Evolutionary conservation across 2,113 vertebrate genomes (phyloP).

Genomic region (Thunnus maccoyii): DNA sequence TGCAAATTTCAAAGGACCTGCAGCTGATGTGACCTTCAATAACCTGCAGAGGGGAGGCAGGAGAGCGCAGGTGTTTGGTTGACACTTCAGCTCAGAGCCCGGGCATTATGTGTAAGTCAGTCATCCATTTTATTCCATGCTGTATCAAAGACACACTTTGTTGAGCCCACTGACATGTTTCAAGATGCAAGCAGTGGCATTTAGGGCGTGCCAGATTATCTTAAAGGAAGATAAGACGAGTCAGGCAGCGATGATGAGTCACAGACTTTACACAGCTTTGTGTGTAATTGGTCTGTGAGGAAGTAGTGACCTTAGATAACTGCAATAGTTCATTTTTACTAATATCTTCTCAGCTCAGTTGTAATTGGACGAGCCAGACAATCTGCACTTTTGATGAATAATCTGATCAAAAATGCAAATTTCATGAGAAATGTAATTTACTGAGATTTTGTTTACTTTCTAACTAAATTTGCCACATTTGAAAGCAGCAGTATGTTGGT

Average conservation of each 20-base stretch:
- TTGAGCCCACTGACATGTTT: slow-evolving; percentile 42
- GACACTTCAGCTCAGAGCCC: slow-evolving; percentile 29
- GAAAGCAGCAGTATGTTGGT: slow-evolving; percentile 34
- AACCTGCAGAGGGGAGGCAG: slow-evolving; percentile 21
- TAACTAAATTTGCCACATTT: slow-evolving; percentile 2
- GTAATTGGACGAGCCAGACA: slow-evolving; percentile 3
- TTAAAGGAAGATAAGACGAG: slow-evolving; percentile 54
- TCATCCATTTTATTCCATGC: slow-evolving; percentile 48
- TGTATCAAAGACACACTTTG: slow-evolving; percentile 45
- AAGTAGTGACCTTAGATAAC: slow-evolving; percentile 52
- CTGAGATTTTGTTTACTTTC: not conserved
- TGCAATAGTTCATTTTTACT: slow-evolving; percentile 34
- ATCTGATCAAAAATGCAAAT: slow-evolving; percentile 36
- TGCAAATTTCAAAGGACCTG: slow-evolving; percentile 19
- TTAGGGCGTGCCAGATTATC: slow-evolving; percentile 56
- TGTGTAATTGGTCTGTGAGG: slow-evolving; percentile 39
- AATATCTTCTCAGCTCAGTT: slow-evolving; percentile 9
- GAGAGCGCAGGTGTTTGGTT: slow-evolving; percentile 31
- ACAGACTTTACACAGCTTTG: slow-evolving; percentile 38
- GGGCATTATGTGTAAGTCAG: slow-evolving; percentile 31
- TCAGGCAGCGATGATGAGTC: slow-evolving; percentile 48
- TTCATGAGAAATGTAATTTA: not conserved
- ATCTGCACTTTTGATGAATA: slow-evolving; percentile 11
- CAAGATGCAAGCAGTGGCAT: slow-evolving; percentile 56
- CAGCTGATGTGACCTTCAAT: slow-evolving; percentile 27